A percentile compares a stretch with the other conserved stretches of the same genome.
Evolutionary conservation across 2,113 vertebrate genomes (phyloP).

Genomic region (Ivindomyrus marchei): DNA sequence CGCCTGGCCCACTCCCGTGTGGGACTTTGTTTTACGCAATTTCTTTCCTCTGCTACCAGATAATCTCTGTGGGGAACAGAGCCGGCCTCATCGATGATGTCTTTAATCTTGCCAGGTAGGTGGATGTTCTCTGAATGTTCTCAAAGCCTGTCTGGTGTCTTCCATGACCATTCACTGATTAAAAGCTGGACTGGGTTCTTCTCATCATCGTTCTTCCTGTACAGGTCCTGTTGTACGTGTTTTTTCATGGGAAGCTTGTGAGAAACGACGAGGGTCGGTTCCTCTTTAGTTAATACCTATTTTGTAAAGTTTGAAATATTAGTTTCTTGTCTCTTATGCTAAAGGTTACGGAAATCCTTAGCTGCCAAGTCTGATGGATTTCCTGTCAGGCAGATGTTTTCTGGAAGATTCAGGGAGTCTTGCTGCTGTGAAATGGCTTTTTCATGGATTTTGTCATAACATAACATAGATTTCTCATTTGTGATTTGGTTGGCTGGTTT

Average conservation of each 20-base stretch:
- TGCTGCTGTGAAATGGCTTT: background rate
- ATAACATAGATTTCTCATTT: background rate
- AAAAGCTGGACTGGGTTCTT: background rate
- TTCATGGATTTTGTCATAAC: background rate
- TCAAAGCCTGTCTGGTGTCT: background rate
- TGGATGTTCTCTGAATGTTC: background rate
- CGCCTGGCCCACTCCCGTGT: too few relatives aligned
- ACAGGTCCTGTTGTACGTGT: too few relatives aligned
- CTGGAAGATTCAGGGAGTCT: background rate
- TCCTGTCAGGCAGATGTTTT: background rate
- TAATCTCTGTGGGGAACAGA: conserved; percentile 74
- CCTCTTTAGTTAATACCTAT: background rate
- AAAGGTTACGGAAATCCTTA: background rate
- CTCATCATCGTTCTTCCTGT: background rate
- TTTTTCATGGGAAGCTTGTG: background rate
- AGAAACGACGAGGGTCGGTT: background rate
- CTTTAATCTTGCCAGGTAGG: conserved; percentile 75
- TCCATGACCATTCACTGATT: background rate
- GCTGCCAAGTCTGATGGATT: background rate
- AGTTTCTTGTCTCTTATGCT: background rate
- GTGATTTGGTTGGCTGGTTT: background rate
- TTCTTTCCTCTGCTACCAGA: conserved; percentile 47
- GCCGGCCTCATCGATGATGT: conserved; percentile 74
- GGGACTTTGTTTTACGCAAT: conserved; percentile 36
- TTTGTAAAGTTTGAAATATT: background rate